These are phyloP conservation scores for Euphydryas editha DNA, from an alignment of 2,888 invertebrate species.

Conservation along the genomic window DNA sequence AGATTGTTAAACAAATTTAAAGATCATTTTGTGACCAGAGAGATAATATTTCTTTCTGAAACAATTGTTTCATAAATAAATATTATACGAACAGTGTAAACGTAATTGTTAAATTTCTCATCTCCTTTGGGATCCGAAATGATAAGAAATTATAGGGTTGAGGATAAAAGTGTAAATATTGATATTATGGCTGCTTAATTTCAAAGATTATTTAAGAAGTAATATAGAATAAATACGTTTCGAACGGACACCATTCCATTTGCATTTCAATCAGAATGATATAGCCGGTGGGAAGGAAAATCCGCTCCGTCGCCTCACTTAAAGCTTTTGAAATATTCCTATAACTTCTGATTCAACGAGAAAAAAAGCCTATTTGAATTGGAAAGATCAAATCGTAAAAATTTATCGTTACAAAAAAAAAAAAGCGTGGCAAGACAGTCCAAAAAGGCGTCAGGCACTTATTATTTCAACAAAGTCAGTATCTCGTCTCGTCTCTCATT, in stretches of 20 bases:
- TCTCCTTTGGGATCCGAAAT: constrained; percentile 19
- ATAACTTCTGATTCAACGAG: constrained; percentile 79
- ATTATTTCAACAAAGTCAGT: constrained; percentile 80
- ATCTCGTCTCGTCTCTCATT: constrained; percentile 76
- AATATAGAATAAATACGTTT: constrained; percentile 76
- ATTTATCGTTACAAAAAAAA: constrained; percentile 80
- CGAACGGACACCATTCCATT: constrained; percentile 78
- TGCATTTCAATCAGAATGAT: constrained; percentile 82
- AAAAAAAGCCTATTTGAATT: constrained; percentile 81
- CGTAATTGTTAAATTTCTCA: constrained; percentile 27
- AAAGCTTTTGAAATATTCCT: constrained; percentile 82
- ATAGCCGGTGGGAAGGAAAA: constrained; percentile 80
- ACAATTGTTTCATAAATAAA: no score
- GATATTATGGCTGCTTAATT: constrained; percentile 57
- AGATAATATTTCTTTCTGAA: constrained; percentile 38
- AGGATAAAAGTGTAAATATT: constrained; percentile 38
- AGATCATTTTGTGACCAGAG: constrained; percentile 39
- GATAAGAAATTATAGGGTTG: constrained; percentile 24
- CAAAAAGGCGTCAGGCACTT: constrained; percentile 81
- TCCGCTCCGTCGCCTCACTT: constrained; percentile 79
- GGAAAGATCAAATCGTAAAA: constrained; percentile 82
- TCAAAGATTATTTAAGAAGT: constrained; percentile 67
- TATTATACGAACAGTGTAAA: constrained; percentile 33
- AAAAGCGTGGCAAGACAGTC: constrained; percentile 69
- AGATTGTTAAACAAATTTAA: constrained; percentile 39